Percentiles rank a stretch among this genome's conserved stretches.
Conservation (phyloP, 2,888 invertebrate species). For the Callimorpha dominula region DNA sequence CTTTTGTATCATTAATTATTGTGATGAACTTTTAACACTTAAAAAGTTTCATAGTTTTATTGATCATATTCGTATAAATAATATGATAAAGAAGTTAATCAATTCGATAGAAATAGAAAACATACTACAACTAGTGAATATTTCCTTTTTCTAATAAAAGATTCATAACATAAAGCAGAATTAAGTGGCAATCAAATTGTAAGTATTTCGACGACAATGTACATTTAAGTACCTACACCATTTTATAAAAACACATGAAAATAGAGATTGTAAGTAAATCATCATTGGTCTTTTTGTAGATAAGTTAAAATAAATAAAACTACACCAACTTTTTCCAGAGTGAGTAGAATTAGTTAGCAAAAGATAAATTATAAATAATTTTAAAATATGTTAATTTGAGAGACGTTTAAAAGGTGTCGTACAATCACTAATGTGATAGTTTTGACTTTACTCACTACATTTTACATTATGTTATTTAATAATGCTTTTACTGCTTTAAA, state of each 20-base stretch:
- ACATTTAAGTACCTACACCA: neutral
- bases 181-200: no score
- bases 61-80: neutral
- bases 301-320: neutral
- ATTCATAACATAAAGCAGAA: neutral
- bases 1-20: slow-evolving; percentile 17
- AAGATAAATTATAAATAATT: neutral
- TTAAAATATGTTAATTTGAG: neutral
- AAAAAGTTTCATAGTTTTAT: neutral
- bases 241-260: neutral
- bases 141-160: no score
- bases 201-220: neutral
- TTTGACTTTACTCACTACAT: no score
- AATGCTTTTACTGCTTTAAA: neutral
- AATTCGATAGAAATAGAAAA: neutral
- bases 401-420: neutral
- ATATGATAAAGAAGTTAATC: neutral
- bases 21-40: neutral
- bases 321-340: neutral
- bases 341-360: neutral
- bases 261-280: neutral
- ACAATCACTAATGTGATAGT: no score
- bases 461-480: neutral
- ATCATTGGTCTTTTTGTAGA: neutral
- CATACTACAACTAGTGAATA: neutral